Evolutionary conservation across 2,888 invertebrate genomes (phyloP).

Genomic region (Dastarcus helophoroides): DNA sequence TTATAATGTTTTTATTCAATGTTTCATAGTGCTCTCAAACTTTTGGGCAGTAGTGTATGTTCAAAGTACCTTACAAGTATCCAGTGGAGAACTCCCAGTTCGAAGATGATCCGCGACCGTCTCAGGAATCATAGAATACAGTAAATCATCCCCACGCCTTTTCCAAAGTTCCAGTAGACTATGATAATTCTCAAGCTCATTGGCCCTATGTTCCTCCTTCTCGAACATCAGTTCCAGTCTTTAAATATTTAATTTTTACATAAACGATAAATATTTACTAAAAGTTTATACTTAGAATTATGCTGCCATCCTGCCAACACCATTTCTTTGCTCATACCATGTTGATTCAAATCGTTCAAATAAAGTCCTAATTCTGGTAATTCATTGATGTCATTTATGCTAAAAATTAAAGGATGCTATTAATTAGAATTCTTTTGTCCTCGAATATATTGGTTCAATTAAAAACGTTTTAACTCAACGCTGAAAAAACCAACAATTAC

Average conservation of each 20-base stretch:
- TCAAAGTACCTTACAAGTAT: conserved; percentile 75
- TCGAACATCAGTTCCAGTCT: conserved; percentile 72
- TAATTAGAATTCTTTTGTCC: too few relatives aligned
- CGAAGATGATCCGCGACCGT: conserved; percentile 72
- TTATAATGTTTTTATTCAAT: too few relatives aligned
- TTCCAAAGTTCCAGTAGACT: conserved; percentile 75
- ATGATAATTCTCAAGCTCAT: conserved; percentile 67
- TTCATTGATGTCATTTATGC: conserved; percentile 75
- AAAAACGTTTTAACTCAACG: too few relatives aligned
- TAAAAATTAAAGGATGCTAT: too few relatives aligned
- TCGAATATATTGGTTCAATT: too few relatives aligned
- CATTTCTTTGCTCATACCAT: conserved; percentile 74
- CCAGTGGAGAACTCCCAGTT: conserved; percentile 61
- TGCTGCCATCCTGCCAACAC: conserved; percentile 79
- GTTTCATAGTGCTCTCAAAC: too few relatives aligned
- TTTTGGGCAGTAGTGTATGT: too few relatives aligned
- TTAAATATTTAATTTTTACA: conserved; percentile 10
- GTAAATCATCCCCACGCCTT: conserved; percentile 68
- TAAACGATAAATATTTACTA: conserved; percentile 1
- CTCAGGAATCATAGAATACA: conserved; percentile 88
- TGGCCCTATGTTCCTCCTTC: conserved; percentile 67
- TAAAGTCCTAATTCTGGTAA: conserved; percentile 67
- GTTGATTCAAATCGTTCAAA: conserved; percentile 73
- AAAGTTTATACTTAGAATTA: conserved; percentile 52
- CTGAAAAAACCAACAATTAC: too few relatives aligned